These are phyloP conservation scores for Bombus consobrinus DNA, from an alignment of 1,140 invertebrate species.

Conservation along the genomic window DNA sequence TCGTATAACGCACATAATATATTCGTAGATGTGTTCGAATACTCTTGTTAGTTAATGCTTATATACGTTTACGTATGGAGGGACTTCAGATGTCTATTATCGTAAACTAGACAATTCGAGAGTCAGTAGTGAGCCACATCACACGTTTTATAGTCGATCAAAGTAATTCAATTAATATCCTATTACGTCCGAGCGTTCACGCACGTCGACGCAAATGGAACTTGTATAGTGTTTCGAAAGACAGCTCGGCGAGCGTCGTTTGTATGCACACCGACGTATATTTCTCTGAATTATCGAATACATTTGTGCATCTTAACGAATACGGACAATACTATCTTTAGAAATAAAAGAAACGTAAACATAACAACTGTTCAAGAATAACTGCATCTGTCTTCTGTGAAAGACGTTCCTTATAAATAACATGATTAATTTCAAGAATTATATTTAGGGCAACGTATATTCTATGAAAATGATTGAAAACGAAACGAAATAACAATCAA, in stretches of 20 bases:
- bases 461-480: no score
- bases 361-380: neutral
- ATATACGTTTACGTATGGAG: neutral
- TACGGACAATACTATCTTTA: neutral
- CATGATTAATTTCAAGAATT: neutral
- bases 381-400: neutral
- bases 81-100: neutral
- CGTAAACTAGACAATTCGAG: neutral
- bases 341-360: constrained; percentile 10
- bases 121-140: neutral
- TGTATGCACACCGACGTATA: constrained; percentile 13
- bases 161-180: constrained; percentile 33
- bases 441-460: neutral
- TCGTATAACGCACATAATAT: no score
- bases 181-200: constrained; percentile 12
- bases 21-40: no score
- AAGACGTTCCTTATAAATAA: neutral
- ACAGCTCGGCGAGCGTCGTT: constrained; percentile 21
- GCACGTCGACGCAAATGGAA: constrained; percentile 19
- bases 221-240: constrained; percentile 8
- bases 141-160: constrained; percentile 22
- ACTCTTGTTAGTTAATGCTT: no score
- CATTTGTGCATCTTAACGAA: constrained; percentile 23
- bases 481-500: neutral
- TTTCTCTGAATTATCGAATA: constrained; percentile 32